Evolutionary conservation across 2,888 invertebrate genomes (phyloP), one percentile per base, ranked within the genome.

Genomic region (Drosophila nr. fundita): DNA sequence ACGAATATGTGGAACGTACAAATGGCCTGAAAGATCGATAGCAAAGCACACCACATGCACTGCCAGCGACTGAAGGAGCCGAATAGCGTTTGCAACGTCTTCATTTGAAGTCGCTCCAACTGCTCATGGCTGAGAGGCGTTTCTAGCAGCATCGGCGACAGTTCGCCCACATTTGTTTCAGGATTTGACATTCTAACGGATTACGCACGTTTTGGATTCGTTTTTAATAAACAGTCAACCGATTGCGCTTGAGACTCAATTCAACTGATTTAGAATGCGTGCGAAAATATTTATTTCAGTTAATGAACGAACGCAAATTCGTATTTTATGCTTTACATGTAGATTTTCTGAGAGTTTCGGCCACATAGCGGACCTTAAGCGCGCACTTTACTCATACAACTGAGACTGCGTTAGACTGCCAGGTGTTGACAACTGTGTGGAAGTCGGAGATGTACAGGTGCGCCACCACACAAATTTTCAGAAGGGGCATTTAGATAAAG

Each of bases 1-100:
- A 94, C 93, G 90, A 95, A 95, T 74, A 95, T 95, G 90, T 95
- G 95, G 93, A 95, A 95, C 36, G 95, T 95, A 89, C 94, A 95
- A 29, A 94, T 94, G 73, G 95, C 93, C 92, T 95, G 95, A 90
- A 94, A 94, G n/a, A 95, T 91, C 4, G 95, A 94, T 57, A 95
- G 90, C 15, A 95, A 87, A 73, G 94, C 93, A 24, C 95, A 94
- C 87, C 95, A 94, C 58, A 93, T 83, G 34, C 94, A 91, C 89
- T 95, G 95, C 95, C 95, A 95, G 67, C 92, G 91, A 18, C 95
- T 95, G 79, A 93, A 94, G 63, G 94, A 93, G 2, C 95, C 95
- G 62, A 95, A 93, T 2, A 94, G 92, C 49, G 93, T 91, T 68
- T 76, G 90, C 72, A 90, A 69, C 29, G 78, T 71, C 69, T 82